A percentile compares a stretch with the other conserved stretches of the same genome.
These are phyloP conservation scores for Ernsta delagoae DNA, from an alignment of 2,888 invertebrate genomes.

Conservation along the genomic window DNA sequence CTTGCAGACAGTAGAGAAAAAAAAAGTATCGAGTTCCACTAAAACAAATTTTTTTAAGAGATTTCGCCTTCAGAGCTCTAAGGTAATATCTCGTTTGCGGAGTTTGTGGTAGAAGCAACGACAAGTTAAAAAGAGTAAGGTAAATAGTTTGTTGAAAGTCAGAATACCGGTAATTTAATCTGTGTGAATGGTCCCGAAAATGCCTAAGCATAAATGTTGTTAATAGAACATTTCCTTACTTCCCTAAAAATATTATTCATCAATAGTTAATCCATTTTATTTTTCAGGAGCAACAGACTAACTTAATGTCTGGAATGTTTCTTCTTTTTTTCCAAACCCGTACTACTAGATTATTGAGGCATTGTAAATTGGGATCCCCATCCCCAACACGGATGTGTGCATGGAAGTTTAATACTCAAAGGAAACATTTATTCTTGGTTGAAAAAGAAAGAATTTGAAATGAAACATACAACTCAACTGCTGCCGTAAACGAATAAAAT, in stretches of 20 bases:
- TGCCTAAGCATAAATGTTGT: no score
- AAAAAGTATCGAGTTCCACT: constrained; percentile 34
- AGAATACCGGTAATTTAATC: no score
- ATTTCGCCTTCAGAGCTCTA: constrained; percentile 68
- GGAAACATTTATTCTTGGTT: constrained; percentile 67
- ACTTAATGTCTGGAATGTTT: constrained; percentile 55
- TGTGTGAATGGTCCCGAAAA: no score
- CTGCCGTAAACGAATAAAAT: constrained; percentile 6
- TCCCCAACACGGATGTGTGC: constrained; percentile 52
- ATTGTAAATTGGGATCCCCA: constrained; percentile 58
- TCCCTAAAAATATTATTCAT: no score
- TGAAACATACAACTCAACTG: constrained; percentile 44
- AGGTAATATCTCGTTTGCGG: constrained; percentile 65
- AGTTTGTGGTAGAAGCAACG: constrained; percentile 78
- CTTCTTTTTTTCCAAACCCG: constrained; percentile 67
- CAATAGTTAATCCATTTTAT: neutral
- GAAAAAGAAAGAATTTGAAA: constrained; percentile 69
- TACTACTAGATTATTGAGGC: constrained; percentile 63
- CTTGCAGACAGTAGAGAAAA: neutral
- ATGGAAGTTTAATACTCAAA: constrained; percentile 79
- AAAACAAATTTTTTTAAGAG: constrained; percentile 63
- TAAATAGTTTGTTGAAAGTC: constrained; percentile 32
- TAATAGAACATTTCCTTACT: no score
- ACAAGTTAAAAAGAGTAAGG: constrained; percentile 65
- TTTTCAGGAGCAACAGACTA: constrained; percentile 54